Evolutionary conservation across 2,113 vertebrate genomes (phyloP).

Genomic region (Alligator sinensis): DNA sequence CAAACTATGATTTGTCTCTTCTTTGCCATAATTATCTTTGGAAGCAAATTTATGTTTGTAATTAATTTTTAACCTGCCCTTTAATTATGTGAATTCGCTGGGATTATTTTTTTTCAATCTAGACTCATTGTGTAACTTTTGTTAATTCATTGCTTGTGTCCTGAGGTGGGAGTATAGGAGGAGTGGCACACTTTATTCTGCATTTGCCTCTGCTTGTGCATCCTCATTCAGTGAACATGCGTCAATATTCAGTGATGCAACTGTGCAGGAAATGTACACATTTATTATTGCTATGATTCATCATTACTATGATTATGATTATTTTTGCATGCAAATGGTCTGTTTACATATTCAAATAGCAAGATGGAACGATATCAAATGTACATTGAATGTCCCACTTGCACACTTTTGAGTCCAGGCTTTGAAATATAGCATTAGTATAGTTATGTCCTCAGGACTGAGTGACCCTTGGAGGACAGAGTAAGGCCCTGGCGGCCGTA

Average conservation of each 20-base stretch:
- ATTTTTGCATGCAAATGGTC: neutral
- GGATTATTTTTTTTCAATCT: neutral
- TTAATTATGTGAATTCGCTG: neutral
- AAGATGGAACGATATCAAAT: neutral
- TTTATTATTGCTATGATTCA: neutral
- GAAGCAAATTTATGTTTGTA: neutral
- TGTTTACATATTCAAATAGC: neutral
- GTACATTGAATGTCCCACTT: neutral
- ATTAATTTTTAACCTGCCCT: neutral
- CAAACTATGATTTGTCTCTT: neutral
- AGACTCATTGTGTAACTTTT: neutral
- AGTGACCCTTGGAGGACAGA: neutral
- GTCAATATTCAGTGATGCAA: conserved; percentile 20
- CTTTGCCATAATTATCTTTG: neutral
- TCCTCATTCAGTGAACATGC: neutral
- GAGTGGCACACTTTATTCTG: neutral
- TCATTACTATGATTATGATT: neutral
- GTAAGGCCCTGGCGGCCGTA: rapidly evolving
- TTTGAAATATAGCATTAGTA: neutral
- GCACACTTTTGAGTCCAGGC: neutral
- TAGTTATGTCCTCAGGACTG: neutral
- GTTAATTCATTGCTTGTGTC: neutral
- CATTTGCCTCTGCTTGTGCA: neutral
- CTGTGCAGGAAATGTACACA: neutral
- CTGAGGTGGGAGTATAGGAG: neutral